A percentile compares a stretch with the other conserved stretches of the same genome.
phyloP scores from a whole-genome alignment of 2,888 invertebrate genomes.

The Cephus spinipes region DNA sequence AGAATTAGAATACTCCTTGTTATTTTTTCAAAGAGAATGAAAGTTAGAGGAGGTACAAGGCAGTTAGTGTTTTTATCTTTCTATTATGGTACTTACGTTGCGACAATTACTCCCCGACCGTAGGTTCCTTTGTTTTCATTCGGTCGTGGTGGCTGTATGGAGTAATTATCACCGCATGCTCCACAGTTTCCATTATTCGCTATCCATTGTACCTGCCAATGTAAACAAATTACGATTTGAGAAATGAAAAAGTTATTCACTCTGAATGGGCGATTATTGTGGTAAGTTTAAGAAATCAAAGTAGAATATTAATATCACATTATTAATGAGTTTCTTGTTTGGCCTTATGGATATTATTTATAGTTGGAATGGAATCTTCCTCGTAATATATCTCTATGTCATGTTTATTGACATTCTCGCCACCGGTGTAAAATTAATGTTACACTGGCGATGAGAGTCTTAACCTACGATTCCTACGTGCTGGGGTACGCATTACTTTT shows the following conservation, averaged over 20 bases:
- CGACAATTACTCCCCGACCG: constrained; percentile 68
- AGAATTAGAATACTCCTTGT: background rate
- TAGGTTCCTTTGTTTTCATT: constrained; percentile 71
- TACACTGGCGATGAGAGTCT: no score
- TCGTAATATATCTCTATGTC: background rate
- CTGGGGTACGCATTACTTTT: no score
- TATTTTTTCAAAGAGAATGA: background rate
- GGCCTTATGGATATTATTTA: background rate
- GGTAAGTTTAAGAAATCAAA: no score
- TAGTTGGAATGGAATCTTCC: background rate
- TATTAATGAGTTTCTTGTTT: background rate
- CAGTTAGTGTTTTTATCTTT: background rate
- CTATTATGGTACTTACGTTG: constrained; percentile 51
- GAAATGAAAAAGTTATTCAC: background rate
- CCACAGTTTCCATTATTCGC: constrained; percentile 69
- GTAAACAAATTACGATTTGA: background rate
- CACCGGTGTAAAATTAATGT: no score
- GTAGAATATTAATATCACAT: no score
- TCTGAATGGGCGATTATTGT: background rate
- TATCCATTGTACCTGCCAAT: constrained; percentile 63
- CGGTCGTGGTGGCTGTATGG: constrained; percentile 64
- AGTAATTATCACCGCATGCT: constrained; percentile 70
- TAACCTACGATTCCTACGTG: background rate
- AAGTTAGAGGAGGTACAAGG: background rate
- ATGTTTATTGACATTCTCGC: background rate